Base-by-base conservation (phyloP, 2,797 vertebrate species). In the Sebastes variabilis region DNA sequence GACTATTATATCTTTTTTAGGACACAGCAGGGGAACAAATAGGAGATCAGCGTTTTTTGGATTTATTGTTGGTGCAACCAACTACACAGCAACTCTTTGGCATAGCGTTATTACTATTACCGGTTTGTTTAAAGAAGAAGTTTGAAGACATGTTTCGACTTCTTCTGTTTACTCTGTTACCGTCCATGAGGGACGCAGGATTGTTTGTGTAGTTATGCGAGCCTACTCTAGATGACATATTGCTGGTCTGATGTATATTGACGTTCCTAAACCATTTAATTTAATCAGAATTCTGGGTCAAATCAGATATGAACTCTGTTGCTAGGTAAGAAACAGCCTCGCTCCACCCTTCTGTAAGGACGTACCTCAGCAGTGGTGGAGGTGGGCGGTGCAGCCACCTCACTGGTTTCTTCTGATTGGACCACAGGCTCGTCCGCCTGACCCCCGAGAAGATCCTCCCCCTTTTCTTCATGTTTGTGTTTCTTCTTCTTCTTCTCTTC, bases 401-500 rank as follows among this genome's bases (percentile, higher is more conserved):
- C 91, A 55, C 58, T 93, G 66, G 68, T 83, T 81, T 94, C 94
- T 69, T 94, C 93, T 27, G 92, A 91, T 24, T 93, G 91, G 84
- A 91, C 84, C 3, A 76, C 84, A 2, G 91, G 69, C 52, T 94
- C 94, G 0, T 94, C 93, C 3, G 58, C 78, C 58, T 85, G 90
- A 58, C 56, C 87, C 2, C 90, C 93, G 0, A 93, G 88, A 14
- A 93, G 93, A 81, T 96, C 93, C 56, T 93, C 94, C 70, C 85
- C 93, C 70, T 92, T 94, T 42, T 92, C 95, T 55, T 94, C 94
- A 38, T 89, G 94, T 86, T 95, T 96, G 78, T 94, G 94, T 89
- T 96, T 96, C 78, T 95, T 96, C 88, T 96, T 96, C 74, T 95
- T 96, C 71, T 95, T 96, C 84, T 96, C 96, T 25, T 97, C 96